Conservation (phyloP, 2,888 invertebrate species). For the Muschampia plurimacula region DNA sequence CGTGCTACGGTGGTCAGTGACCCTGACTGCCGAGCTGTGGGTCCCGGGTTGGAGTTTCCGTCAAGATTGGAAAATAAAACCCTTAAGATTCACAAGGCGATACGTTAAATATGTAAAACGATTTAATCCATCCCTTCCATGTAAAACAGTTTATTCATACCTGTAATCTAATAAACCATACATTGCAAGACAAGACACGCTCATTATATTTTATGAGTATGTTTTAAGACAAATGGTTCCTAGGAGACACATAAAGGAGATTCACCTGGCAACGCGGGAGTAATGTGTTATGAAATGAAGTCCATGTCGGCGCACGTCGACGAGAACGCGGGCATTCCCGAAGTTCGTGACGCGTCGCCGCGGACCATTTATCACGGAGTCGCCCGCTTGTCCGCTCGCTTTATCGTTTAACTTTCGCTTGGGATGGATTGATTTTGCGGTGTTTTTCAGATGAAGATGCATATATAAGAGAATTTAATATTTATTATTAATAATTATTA, state of each 20-base stretch:
- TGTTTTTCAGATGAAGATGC: too few species aligned
- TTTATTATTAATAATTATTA: too few species aligned
- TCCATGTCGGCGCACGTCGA: background rate
- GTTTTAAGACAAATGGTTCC: conserved; percentile 26
- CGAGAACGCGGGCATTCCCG: conserved; percentile 9
- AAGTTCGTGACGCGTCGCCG: conserved; percentile 12
- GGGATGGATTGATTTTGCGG: too few species aligned
- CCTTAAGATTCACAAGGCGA: too few species aligned
- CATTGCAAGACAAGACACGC: conserved; percentile 1
- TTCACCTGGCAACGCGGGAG: conserved; percentile 26
- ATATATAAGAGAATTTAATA: too few species aligned
- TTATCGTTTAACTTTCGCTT: background rate
- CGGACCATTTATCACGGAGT: conserved; percentile 10
- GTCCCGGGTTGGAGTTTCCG: too few species aligned
- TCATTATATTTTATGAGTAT: conserved; percentile 14
- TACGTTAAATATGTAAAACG: too few species aligned
- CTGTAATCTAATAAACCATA: conserved; percentile 5
- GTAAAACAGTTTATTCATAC: background rate
- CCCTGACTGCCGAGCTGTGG: too few species aligned
- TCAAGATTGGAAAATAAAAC: too few species aligned
- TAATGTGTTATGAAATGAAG: conserved; percentile 29
- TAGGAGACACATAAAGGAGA: conserved; percentile 16
- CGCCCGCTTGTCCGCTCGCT: background rate
- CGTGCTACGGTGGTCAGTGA: too few species aligned
- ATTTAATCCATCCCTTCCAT: background rate